Conservation (phyloP, 2,113 vertebrate genomes). For the Dicentrarchus labrax region DNA sequence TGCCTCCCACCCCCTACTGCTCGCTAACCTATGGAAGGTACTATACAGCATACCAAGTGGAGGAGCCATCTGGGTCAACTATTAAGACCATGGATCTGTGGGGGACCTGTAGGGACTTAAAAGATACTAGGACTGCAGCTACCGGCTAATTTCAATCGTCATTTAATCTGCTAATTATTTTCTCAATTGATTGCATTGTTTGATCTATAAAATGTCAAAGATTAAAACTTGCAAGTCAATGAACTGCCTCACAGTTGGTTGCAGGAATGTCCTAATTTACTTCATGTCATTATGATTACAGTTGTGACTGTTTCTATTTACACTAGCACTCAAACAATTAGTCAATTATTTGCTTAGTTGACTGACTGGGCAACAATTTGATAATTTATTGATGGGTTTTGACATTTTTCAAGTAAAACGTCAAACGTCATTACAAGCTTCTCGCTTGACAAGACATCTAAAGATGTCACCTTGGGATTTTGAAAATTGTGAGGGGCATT, state of each 20-base stretch:
- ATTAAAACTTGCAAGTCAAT: too few species aligned
- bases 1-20: neutral
- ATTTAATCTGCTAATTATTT: neutral
- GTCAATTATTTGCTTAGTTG: neutral
- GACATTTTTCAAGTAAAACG: too few species aligned
- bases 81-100: neutral
- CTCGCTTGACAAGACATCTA: too few species aligned
- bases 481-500: neutral
- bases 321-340: too few species aligned
- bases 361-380: too few species aligned
- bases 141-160: neutral
- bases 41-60: conserved; percentile 17
- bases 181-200: neutral
- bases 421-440: too few species aligned
- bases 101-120: neutral
- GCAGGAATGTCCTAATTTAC: too few species aligned
- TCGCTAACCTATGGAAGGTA: conserved; percentile 44
- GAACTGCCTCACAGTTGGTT: too few species aligned
- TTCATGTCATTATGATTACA: too few species aligned
- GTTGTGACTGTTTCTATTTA: neutral
- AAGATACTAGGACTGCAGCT: neutral
- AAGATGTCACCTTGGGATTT: too few species aligned
- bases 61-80: conserved; percentile 39
- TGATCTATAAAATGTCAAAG: neutral
- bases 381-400: too few species aligned